These are phyloP conservation scores for Orchestia grillus DNA, from an alignment of 1,140 invertebrate species.

Conservation along the genomic window DNA sequence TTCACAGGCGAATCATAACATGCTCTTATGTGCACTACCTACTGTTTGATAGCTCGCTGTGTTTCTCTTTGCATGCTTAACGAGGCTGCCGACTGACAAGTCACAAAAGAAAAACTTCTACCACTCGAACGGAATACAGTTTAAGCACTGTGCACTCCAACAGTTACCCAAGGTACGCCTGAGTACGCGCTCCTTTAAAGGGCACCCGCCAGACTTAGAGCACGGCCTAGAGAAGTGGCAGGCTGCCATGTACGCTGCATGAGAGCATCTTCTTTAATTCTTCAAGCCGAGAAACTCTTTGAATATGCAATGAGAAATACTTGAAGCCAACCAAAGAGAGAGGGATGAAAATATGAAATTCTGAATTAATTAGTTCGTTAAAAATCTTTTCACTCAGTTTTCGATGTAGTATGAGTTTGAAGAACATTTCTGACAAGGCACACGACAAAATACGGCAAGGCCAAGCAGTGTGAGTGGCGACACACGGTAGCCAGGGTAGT, in stretches of 20 bases:
- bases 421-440: background rate
- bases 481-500: background rate
- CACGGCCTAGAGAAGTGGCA: background rate
- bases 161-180: background rate
- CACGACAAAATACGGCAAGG: background rate
- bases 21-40: background rate
- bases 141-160: background rate
- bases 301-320: background rate
- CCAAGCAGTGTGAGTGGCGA: background rate
- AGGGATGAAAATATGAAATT: background rate
- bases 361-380: background rate
- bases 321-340: background rate
- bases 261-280: conserved; percentile 1
- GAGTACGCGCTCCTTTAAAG: background rate
- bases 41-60: background rate
- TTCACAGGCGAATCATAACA: conserved; percentile 7
- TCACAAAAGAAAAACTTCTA: background rate
- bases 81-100: background rate
- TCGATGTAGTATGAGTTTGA: background rate
- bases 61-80: background rate
- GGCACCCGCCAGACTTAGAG: background rate
- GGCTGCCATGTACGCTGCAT: background rate
- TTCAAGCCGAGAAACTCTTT: background rate
- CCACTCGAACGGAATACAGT: background rate
- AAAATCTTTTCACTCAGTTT: background rate